These are phyloP conservation scores for Oncorhynchus kisutch DNA, from an alignment of 2,113 vertebrate species.

Conservation along the genomic window DNA sequence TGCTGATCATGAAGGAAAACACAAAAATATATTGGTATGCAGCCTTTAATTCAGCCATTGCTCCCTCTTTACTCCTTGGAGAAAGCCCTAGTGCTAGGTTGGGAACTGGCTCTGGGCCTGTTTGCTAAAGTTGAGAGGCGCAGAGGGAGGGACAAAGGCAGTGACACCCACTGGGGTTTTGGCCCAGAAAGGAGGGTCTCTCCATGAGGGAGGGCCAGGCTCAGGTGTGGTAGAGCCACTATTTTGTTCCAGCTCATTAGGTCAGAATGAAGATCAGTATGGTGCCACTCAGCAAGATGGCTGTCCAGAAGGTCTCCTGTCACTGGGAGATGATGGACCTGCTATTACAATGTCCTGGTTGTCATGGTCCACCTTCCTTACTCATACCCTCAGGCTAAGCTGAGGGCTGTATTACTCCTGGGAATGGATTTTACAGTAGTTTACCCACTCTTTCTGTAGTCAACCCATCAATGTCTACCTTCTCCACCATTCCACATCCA, in stretches of 20 bases:
- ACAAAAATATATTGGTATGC: background rate
- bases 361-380: too few relatives aligned
- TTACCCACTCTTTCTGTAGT: too few relatives aligned
- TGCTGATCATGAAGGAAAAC: background rate
- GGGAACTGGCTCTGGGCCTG: background rate
- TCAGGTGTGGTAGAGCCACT: background rate
- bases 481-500: too few relatives aligned
- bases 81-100: background rate
- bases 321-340: background rate
- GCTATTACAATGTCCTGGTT: background rate
- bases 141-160: background rate
- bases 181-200: conserved; percentile 6
- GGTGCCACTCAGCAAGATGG: background rate
- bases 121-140: background rate
- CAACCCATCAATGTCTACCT: too few relatives aligned
- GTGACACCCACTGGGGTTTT: background rate
- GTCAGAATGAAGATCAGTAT: background rate
- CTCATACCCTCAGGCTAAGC: too few relatives aligned
- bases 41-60: background rate
- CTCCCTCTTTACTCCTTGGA: background rate
- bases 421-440: too few relatives aligned
- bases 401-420: conserved; percentile 31
- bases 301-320: background rate
- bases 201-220: conserved; percentile 35
- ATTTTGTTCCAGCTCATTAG: background rate